Base-by-base conservation (phyloP, 2,888 invertebrate species). In the Gasteruption jaculator region DNA sequence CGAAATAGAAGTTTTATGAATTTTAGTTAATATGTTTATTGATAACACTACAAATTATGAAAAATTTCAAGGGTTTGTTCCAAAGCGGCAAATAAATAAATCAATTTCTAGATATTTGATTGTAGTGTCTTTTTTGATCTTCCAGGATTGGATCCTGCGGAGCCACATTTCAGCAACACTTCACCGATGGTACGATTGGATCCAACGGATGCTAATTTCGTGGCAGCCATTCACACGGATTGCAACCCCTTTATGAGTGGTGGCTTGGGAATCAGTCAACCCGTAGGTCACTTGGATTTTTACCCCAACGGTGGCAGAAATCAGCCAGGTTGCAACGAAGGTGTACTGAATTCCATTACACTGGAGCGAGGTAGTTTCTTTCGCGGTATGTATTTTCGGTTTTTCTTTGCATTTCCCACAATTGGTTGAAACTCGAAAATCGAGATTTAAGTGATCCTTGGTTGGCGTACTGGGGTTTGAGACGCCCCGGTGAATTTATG, bases 211-310 rank as follows among this genome's bases (percentile, higher is more conserved):
- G 95, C 94, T 0, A 75, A 80, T 46, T 94, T 85, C 64, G 94
- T 95, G 1, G 93, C 93, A 60, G 81, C 90, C 12, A 84, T 94
- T 50, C 94, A 95, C 67, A 90, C 91, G 4, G 92, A 94, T 64
- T 85, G 85, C 1, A 80, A 81, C 67, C 84, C 85, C 5, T 78
- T 90, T 53, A 85, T 89, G 54, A 81, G 77, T 53, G 83, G 83
- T 40, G 84, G 84, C 38, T 76, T 92, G 41, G 93, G 94, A 7
- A 85, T 91, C 65, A 79, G 81, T 5, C 86, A 89, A 58, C 78
- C 85, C 0, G 81, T 88, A 31, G 93, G 91, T 0, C 91, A 93
- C 67, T 83, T 91, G 3, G 94, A 94, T 68, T 93, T 91, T 71
- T 94, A 84, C 65, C 91, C 92, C 0, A 94, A 94, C 63, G 91